Conservation (phyloP, 2,113 vertebrate species). For the Cephalopterus ornatus region DNA sequence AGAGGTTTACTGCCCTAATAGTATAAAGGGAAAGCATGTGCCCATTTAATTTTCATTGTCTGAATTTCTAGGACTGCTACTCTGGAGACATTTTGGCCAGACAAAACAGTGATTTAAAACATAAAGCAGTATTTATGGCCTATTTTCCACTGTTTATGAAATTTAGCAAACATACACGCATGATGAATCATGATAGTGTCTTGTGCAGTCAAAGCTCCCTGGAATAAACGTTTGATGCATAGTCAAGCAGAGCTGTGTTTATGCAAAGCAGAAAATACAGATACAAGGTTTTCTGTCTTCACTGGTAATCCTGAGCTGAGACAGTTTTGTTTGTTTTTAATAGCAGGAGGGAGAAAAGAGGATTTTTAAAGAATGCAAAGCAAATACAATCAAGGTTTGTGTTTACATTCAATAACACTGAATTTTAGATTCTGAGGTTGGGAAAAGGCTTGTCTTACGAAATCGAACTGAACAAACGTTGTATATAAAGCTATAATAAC, state of each 20-base stretch:
- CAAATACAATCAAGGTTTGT: not conserved
- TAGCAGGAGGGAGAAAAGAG: not conserved
- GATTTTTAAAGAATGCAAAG: not conserved
- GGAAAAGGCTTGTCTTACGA: not conserved
- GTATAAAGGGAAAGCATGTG: not conserved
- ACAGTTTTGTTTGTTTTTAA: not conserved
- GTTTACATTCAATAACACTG: not conserved
- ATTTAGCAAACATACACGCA: not conserved
- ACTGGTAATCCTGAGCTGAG: not conserved
- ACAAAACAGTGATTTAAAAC: not conserved
- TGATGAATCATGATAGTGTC: not conserved
- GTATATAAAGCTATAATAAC: not conserved
- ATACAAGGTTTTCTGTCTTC: not conserved
- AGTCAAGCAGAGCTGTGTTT: not conserved
- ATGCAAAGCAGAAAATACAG: not conserved
- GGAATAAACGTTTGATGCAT: not conserved
- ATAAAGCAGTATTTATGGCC: not conserved
- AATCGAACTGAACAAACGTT: not conserved
- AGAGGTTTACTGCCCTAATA: not conserved
- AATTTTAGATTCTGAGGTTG: not conserved
- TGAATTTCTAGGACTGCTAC: not conserved
- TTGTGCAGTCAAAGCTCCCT: slow-evolving; percentile 4
- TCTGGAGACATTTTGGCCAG: not conserved
- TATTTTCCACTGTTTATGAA: slow-evolving; percentile 5
- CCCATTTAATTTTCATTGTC: not conserved